Conservation (phyloP, 2,888 invertebrate species). For the Mythimna albipuncta region DNA sequence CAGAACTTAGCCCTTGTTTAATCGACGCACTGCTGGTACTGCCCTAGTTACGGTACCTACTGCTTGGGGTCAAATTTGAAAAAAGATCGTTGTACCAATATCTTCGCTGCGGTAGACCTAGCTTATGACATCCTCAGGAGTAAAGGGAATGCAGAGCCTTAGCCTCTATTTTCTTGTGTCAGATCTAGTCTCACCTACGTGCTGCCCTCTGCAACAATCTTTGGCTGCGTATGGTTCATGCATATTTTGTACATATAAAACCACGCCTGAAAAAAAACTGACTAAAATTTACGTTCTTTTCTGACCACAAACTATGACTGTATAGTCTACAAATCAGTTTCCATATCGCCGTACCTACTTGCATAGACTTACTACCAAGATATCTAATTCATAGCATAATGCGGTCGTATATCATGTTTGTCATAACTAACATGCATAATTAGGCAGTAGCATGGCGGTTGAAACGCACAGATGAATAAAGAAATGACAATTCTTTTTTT, state of each 20-base stretch:
- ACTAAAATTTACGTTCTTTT: neutral
- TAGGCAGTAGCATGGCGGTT: conserved; percentile 55
- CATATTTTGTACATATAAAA: too few species aligned
- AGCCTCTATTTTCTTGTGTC: neutral
- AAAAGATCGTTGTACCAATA: too few species aligned
- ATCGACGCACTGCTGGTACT: too few species aligned
- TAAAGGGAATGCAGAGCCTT: neutral
- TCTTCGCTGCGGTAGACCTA: too few species aligned
- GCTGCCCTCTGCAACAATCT: neutral
- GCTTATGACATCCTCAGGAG: too few species aligned
- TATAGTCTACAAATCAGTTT: conserved; percentile 4
- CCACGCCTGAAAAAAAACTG: too few species aligned
- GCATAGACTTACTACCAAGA: conserved; percentile 39
- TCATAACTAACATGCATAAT: conserved; percentile 59
- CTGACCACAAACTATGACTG: neutral
- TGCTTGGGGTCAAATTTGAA: too few species aligned
- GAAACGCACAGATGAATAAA: conserved; percentile 64
- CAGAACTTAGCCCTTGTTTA: too few species aligned
- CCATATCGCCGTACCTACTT: conserved; percentile 8
- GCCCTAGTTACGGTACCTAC: too few species aligned
- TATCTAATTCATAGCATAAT: conserved; percentile 46
- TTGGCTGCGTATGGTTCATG: too few species aligned
- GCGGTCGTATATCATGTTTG: conserved; percentile 41
- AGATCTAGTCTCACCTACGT: neutral
- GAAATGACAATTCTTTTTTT: conserved; percentile 63